These are phyloP conservation scores for Leptodactylus fuscus DNA, from an alignment of 2,113 vertebrate genomes.

Conservation along the genomic window DNA sequence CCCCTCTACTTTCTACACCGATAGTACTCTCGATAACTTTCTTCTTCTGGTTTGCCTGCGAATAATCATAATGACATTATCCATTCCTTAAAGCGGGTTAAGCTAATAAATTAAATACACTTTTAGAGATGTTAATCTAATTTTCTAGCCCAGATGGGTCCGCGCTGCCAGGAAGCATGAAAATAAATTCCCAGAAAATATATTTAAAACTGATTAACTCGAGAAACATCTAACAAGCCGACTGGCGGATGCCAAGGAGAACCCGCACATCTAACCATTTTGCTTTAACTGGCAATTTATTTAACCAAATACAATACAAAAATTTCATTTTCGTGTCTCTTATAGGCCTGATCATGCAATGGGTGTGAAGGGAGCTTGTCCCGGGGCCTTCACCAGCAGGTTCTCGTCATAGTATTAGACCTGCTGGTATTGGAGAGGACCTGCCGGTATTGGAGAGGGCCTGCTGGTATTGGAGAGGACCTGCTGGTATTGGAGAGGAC, in stretches of 20 bases:
- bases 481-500: too few relatives aligned
- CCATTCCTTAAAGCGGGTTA: background rate
- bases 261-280: background rate
- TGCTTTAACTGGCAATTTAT: background rate
- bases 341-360: background rate
- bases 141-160: conserved; percentile 58
- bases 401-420: too few relatives aligned
- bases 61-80: conserved; percentile 24
- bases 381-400: background rate
- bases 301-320: background rate
- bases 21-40: too few relatives aligned
- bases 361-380: background rate
- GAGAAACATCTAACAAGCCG: conserved; percentile 59
- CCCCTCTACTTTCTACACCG: background rate
- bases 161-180: conserved; percentile 62
- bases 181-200: conserved; percentile 65
- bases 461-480: too few relatives aligned
- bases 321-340: background rate
- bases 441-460: too few relatives aligned
- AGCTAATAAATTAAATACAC: conserved; percentile 67
- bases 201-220: conserved; percentile 67
- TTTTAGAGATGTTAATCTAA: conserved; percentile 67
- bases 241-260: conserved; percentile 6
- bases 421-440: too few relatives aligned
- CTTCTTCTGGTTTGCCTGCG: background rate